phyloP scores from a whole-genome alignment of 1,140 invertebrate species.

The Heliconius hewitsoni region DNA sequence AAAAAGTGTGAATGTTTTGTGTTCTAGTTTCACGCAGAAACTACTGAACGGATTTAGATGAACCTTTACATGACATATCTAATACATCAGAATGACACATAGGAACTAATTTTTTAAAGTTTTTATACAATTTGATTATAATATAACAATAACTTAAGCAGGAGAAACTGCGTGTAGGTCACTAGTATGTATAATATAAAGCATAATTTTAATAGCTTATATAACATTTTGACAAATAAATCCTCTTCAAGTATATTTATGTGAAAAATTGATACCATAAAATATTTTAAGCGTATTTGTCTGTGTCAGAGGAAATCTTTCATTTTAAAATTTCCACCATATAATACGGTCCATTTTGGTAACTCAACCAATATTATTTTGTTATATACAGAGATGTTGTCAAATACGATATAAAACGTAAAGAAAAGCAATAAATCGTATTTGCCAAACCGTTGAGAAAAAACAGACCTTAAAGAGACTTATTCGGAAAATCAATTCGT shows the following conservation, averaged over 20 bases:
- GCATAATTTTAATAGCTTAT: background rate
- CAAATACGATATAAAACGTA: constrained; percentile 45
- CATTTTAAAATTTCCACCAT: background rate
- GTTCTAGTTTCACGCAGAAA: too few species aligned
- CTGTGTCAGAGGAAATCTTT: constrained; percentile 9
- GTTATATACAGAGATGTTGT: background rate
- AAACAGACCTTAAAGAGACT: constrained; percentile 57
- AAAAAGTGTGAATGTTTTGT: too few species aligned
- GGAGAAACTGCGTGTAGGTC: too few species aligned
- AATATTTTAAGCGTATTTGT: background rate
- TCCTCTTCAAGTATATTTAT: background rate
- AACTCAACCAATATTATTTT: background rate
- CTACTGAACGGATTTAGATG: too few species aligned
- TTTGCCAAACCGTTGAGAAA: constrained; percentile 57
- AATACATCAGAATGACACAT: too few species aligned
- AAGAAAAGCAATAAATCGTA: constrained; percentile 67
- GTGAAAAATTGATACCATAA: background rate
- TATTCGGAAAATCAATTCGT: constrained; percentile 62
- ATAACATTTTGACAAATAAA: constrained; percentile 4
- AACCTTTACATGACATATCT: too few species aligned
- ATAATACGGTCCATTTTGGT: background rate
- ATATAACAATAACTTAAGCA: too few species aligned
- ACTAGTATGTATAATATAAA: too few species aligned
- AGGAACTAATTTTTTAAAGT: too few species aligned
- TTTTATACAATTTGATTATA: too few species aligned